Evolutionary conservation across 2,113 vertebrate genomes (phyloP).

Genomic region (Apteryx owenii): DNA sequence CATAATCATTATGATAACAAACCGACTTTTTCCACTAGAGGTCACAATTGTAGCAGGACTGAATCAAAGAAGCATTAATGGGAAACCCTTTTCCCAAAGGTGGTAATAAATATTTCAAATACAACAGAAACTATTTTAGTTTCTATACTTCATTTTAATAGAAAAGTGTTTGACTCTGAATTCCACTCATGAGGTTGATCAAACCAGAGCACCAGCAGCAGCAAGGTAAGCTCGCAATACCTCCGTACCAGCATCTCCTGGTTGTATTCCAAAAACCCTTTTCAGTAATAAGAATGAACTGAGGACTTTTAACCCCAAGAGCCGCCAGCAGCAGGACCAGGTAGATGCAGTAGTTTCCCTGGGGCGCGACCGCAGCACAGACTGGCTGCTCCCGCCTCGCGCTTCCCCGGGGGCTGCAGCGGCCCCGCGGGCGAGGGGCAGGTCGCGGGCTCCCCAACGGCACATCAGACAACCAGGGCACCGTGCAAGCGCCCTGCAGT

Average conservation of each 20-base stretch:
- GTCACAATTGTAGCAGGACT: conserved; percentile 67
- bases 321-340: too few species aligned
- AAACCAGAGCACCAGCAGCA: neutral
- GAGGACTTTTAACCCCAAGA: too few species aligned
- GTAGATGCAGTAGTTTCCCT: too few species aligned
- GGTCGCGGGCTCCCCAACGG: neutral
- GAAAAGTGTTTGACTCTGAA: neutral
- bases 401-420: neutral
- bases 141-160: neutral
- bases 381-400: neutral
- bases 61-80: neutral
- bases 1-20: neutral
- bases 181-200: neutral
- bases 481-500: neutral
- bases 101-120: neutral
- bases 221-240: neutral
- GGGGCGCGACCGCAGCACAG: neutral
- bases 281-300: too few species aligned
- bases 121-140: neutral
- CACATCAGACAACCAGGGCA: neutral
- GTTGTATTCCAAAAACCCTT: neutral
- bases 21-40: conserved; percentile 63
- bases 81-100: neutral
- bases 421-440: neutral
- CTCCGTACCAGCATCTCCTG: neutral